Base-by-base conservation (phyloP, 2,797 vertebrate species). In the Pseudochirops corinnae region DNA sequence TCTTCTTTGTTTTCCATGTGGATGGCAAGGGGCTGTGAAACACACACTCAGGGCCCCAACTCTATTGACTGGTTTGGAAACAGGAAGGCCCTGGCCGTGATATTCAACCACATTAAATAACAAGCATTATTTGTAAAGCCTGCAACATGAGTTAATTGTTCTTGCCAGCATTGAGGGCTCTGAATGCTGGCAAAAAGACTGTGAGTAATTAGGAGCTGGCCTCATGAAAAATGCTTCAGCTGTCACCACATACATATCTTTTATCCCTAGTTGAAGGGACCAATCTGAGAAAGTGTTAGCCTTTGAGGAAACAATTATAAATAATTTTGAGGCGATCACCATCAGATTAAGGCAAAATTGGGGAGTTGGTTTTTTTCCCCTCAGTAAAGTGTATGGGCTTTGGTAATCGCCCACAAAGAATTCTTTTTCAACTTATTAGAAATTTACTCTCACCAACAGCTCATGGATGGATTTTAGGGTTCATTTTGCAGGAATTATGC, bases 31-130 rank as follows among this genome's bases (percentile, higher is more conserved):
- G 96, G 94, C 97, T 97, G 95, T 95, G 97, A 98, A 98, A 98
- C 97, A 97, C 95, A 96, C 94, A 98, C 94, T 96, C 95, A 96
- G 62, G 92, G 95, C 96, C 96, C 31, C 97, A 98, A 93, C 93
- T 96, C 98, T 98, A 98, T 97, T 98, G 97, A 98, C 0, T 87
- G 96, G 91, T 97, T 97, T 96, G 96, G 97, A 98, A 98, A 98
- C 98, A 98, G 92, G 91, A 94, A 97, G 97, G 96, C 95, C 96
- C 98, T 98, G 98, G 98, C 96, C 96, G 96, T 52, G 94, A 96
- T 97, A 98, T 98, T 98, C 98, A 98, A 50, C 95, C 82, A 92
- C 95, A 96, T 94, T 97, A 98, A 98, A 98, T 90, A 31, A 94
- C 98, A 94, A 94, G 91, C 96, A 96, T 98, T 98, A 96, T 98